These are phyloP conservation scores for Papilio helenus DNA, from an alignment of 1,140 invertebrate genomes.

Conservation along the genomic window DNA sequence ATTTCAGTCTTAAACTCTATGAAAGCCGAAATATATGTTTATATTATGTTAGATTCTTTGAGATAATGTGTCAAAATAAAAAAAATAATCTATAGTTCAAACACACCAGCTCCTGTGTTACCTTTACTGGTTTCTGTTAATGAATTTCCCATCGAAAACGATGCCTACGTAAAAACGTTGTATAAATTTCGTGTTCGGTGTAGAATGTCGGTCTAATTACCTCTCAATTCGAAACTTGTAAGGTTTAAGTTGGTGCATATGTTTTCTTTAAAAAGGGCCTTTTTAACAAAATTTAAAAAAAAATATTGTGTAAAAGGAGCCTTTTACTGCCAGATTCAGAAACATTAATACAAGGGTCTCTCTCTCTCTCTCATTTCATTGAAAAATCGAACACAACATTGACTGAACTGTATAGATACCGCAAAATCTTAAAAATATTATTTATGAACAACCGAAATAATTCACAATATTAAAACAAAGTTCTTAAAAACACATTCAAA, in stretches of 20 bases:
- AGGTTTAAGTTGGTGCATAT: constrained; percentile 6
- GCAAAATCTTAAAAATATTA: no score
- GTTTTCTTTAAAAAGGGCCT: background rate
- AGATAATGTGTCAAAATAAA: background rate
- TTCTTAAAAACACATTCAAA: background rate
- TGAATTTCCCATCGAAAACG: constrained; percentile 1
- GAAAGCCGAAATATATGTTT: no score
- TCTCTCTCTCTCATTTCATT: no score
- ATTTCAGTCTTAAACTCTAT: no score
- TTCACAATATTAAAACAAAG: background rate
- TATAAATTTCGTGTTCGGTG: constrained; percentile 15
- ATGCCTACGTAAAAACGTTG: background rate
- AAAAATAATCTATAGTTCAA: background rate
- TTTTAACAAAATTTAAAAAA: background rate
- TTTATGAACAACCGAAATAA: background rate
- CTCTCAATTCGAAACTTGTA: constrained; percentile 2
- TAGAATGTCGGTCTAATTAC: background rate
- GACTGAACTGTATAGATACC: no score
- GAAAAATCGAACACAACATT: no score
- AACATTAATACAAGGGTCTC: no score
- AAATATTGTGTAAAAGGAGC: no score
- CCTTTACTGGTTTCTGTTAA: constrained; percentile 8
- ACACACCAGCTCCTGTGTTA: background rate
- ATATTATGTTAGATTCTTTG: no score
- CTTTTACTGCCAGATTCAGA: no score